A percentile compares a stretch with the other conserved stretches of the same genome.
These are phyloP conservation scores for Mythimna loreyi DNA, from an alignment of 2,888 invertebrate genomes.

Conservation along the genomic window DNA sequence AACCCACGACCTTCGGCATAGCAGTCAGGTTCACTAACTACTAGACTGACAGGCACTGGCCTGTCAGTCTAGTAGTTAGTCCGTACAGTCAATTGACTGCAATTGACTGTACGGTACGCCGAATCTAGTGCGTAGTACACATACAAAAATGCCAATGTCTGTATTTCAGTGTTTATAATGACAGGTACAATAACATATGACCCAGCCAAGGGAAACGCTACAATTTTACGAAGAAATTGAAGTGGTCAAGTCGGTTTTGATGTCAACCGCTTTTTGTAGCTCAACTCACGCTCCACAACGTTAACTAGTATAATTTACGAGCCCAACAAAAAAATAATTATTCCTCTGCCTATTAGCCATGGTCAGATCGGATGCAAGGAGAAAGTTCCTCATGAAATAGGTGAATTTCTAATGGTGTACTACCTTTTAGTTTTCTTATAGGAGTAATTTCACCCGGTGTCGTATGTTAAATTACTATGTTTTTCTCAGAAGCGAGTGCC, in stretches of 20 bases:
- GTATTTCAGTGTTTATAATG: background rate
- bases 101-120: too few species aligned
- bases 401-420: constrained; percentile 63
- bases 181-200: constrained; percentile 1
- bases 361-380: constrained; percentile 52
- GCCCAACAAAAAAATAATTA: constrained; percentile 60
- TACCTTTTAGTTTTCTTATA: constrained; percentile 57
- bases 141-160: too few species aligned
- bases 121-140: too few species aligned
- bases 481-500: constrained; percentile 31
- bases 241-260: constrained; percentile 46
- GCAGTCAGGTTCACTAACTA: too few species aligned
- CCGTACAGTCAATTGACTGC: too few species aligned
- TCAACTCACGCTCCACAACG: constrained; percentile 13
- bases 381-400: constrained; percentile 56
- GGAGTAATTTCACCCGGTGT: constrained; percentile 54
- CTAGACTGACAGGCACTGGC: too few species aligned
- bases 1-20: too few species aligned
- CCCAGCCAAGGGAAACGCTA: constrained; percentile 21
- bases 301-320: constrained; percentile 51
- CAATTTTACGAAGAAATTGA: constrained; percentile 42
- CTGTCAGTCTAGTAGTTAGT: too few species aligned
- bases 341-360: constrained; percentile 51
- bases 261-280: constrained; percentile 58
- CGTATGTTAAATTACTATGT: constrained; percentile 45